phyloP scores from a whole-genome alignment of 2,113 vertebrate species.

The Macquaria australasica region DNA sequence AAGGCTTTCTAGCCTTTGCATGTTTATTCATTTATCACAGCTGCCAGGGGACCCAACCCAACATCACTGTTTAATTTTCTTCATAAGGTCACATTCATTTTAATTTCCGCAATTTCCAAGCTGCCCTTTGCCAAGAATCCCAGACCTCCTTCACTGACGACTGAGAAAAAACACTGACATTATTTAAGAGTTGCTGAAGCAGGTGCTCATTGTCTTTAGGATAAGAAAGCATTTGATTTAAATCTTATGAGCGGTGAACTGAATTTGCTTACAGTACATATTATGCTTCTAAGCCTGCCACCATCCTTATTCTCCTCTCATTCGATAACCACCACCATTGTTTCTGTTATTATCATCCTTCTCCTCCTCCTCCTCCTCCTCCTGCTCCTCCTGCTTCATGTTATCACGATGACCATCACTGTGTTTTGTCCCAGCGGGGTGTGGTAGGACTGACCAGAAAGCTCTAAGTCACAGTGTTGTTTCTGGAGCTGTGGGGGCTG shows the following conservation, averaged over 20 bases:
- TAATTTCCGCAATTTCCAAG: conserved; percentile 3
- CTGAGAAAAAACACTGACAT: conserved; percentile 3
- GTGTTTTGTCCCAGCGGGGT: conserved; percentile 41
- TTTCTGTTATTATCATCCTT: background rate
- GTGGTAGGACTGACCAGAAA: conserved; percentile 51
- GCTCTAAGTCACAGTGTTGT: conserved; percentile 58
- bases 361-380: background rate
- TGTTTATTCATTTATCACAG: conserved; percentile 5
- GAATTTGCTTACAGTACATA: conserved; percentile 15
- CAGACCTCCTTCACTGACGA: background rate
- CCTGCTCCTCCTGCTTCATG: background rate
- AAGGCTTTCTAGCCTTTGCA: background rate
- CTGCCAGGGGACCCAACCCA: conserved; percentile 1
- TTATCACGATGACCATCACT: conserved; percentile 41
- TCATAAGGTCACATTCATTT: conserved; percentile 11
- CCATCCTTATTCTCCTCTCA: conserved; percentile 10
- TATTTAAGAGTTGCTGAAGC: conserved; percentile 28
- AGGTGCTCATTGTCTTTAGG: conserved; percentile 9
- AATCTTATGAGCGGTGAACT: conserved; percentile 26
- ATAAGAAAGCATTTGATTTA: conserved; percentile 3
- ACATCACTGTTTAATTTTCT: conserved; percentile 1
- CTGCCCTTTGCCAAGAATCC: conserved; percentile 4
- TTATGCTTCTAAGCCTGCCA: background rate
- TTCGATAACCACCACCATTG: background rate
- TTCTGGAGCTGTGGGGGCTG: conserved; percentile 29